Conservation (phyloP, 2,797 vertebrate species). For the Peromyscus nudipes region DNA sequence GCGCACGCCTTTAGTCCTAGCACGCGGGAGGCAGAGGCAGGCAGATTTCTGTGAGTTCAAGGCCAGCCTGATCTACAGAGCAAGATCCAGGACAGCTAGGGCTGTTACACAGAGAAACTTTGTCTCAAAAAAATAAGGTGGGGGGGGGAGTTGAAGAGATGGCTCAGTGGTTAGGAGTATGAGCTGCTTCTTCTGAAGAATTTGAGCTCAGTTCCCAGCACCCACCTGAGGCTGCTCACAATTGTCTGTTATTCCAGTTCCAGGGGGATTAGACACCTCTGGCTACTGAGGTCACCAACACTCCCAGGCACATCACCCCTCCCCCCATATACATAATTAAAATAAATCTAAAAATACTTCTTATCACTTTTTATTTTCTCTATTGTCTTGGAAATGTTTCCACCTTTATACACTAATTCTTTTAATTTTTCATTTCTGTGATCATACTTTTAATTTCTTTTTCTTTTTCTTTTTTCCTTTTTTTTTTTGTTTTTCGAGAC, state of each 20-base stretch:
- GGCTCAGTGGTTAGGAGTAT: not conserved
- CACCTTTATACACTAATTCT: not conserved
- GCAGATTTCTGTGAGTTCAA: not conserved
- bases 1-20: not conserved
- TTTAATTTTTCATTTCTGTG: constrained; percentile 58
- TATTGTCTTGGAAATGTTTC: constrained; percentile 38
- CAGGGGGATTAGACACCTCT: not conserved
- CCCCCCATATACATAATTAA: not conserved
- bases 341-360: not conserved
- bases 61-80: not conserved
- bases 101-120: not conserved
- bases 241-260: not conserved
- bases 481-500: too few species aligned
- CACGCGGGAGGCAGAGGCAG: not conserved
- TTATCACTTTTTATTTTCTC: constrained; percentile 23
- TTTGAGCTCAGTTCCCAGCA: not conserved
- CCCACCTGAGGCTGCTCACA: not conserved
- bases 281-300: not conserved
- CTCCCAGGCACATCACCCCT: not conserved
- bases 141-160: not conserved
- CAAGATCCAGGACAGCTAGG: too few species aligned
- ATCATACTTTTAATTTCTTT: constrained; percentile 63
- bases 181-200: not conserved
- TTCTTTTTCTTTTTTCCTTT: too few species aligned
- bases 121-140: not conserved